A percentile compares a stretch with the other conserved stretches of the same genome.
phyloP scores from a whole-genome alignment of 2,888 invertebrate species.

The Pherbina coryleti region DNA sequence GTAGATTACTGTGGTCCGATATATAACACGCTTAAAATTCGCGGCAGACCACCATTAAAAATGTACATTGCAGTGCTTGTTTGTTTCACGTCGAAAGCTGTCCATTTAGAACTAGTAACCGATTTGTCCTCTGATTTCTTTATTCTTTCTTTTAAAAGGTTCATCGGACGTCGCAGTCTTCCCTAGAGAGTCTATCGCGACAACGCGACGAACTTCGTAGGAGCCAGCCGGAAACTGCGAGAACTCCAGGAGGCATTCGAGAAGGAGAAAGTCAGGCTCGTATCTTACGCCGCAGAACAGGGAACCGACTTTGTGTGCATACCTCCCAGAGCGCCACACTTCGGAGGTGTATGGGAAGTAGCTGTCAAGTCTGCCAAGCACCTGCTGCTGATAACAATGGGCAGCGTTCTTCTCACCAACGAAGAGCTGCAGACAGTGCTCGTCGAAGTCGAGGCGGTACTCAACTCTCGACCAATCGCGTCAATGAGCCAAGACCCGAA shows the following conservation, averaged over 20 bases:
- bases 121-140: conserved; percentile 6
- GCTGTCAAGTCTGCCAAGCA: conserved; percentile 23
- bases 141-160: not conserved
- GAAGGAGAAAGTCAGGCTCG: not conserved
- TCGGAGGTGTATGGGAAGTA: conserved; percentile 33
- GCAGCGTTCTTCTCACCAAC: conserved; percentile 32
- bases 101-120: not conserved
- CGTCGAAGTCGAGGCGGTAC: conserved; percentile 45
- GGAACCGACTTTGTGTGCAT: conserved; percentile 16
- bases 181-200: conserved; percentile 18
- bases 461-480: conserved; percentile 49
- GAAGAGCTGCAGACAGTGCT: conserved; percentile 43
- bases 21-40: not conserved
- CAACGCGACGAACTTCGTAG: conserved; percentile 35
- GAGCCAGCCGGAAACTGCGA: conserved; percentile 12
- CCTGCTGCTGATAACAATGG: conserved; percentile 26
- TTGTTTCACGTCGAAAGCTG: conserved; percentile 19
- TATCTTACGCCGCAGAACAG: not conserved
- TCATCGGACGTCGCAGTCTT: conserved; percentile 13
- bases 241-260: not conserved
- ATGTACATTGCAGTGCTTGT: conserved; percentile 3
- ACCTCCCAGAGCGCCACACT: conserved; percentile 32
- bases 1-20: not conserved
- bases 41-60: not conserved
- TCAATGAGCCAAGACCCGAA: conserved; percentile 42